Conservation (phyloP, 2,888 invertebrate species). For the Synergus gifuensis region DNA sequence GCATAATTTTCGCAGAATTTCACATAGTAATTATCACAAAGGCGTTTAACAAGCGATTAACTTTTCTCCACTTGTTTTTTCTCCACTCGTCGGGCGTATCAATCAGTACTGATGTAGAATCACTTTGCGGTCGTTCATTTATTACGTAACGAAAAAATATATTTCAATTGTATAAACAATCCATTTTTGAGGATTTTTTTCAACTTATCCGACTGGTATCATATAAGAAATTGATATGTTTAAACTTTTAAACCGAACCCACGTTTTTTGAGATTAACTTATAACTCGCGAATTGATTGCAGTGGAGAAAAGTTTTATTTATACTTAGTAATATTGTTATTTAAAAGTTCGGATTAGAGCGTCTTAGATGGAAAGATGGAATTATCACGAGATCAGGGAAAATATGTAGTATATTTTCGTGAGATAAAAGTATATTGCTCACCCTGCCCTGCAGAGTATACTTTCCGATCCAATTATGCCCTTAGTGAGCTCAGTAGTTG, state of each 20-base stretch:
- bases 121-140: too few relatives aligned
- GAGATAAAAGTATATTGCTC: conserved; percentile 16
- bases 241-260: neutral
- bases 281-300: neutral
- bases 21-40: conserved; percentile 45
- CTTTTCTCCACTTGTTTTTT: too few relatives aligned
- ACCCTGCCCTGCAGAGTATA: conserved; percentile 1
- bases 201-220: neutral
- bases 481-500: neutral
- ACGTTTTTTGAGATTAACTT: neutral
- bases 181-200: neutral
- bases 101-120: neutral
- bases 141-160: too few relatives aligned
- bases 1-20: conserved; percentile 62
- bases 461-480: conserved; percentile 24
- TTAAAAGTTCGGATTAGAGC: conserved; percentile 4
- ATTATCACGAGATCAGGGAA: conserved; percentile 7
- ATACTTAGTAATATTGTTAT: conserved; percentile 2
- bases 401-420: conserved; percentile 18
- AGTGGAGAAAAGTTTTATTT: neutral
- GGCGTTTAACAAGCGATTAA: conserved; percentile 13
- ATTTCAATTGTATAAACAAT: too few relatives aligned
- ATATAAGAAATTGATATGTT: neutral
- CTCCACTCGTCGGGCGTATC: neutral
- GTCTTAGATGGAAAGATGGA: neutral